Conservation (phyloP, 2,888 invertebrate genomes). For the Smittia aterrima region DNA sequence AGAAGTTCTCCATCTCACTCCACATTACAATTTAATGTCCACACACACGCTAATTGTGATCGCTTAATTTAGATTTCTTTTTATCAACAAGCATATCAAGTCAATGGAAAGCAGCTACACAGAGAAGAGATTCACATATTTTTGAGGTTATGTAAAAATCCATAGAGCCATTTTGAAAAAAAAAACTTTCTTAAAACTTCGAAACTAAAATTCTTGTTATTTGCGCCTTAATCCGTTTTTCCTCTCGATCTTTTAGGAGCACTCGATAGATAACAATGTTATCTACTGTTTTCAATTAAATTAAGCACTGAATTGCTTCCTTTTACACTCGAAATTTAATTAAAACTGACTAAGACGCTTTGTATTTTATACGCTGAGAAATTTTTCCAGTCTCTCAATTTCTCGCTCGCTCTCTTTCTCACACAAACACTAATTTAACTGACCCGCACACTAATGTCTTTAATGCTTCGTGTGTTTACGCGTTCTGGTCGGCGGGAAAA, state of each 20-base stretch:
- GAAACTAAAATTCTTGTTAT: neutral
- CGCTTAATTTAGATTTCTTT: neutral
- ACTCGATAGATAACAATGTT: neutral
- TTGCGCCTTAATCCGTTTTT: neutral
- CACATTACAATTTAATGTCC: constrained; percentile 19
- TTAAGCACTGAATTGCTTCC: neutral
- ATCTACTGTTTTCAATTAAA: neutral
- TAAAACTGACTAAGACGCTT: neutral
- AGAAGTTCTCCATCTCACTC: constrained; percentile 38
- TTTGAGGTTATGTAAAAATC: constrained; percentile 24
- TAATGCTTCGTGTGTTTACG: no score
- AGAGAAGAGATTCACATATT: neutral
- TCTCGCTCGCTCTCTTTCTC: no score
- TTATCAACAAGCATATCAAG: constrained; percentile 1
- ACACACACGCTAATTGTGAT: neutral
- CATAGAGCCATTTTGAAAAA: constrained; percentile 36
- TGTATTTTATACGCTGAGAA: neutral
- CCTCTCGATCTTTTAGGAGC: neutral
- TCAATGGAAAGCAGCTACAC: neutral
- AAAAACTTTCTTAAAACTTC: constrained; percentile 5
- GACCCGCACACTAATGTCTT: no score
- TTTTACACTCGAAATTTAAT: neutral
- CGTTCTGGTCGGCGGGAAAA: no score
- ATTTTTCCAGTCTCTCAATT: neutral
- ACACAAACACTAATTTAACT: no score